Evolutionary conservation across 2,797 vertebrate species (phyloP).

Genomic region (Peromyscus melanophrys): DNA sequence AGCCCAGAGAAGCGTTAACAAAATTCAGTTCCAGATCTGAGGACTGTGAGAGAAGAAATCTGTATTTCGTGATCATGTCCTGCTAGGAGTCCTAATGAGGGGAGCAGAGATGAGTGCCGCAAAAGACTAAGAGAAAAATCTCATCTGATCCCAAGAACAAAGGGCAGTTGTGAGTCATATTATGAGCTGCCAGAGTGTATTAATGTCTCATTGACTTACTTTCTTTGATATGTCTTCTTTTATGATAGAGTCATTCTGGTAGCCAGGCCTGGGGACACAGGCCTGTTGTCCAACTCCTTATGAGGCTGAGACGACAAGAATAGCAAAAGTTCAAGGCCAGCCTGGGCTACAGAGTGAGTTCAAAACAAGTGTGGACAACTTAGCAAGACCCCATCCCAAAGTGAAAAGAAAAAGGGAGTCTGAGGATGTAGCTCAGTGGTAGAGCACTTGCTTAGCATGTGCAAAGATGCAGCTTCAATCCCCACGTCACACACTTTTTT

Average conservation of each 20-base stretch:
- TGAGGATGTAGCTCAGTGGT: not conserved
- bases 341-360: not conserved
- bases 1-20: not conserved
- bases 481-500: not conserved
- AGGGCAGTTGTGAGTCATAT: not conserved
- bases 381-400: not conserved
- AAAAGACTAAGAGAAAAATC: constrained; percentile 44
- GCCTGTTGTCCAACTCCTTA: not conserved
- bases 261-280: not conserved
- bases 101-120: not conserved
- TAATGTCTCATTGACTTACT: not conserved
- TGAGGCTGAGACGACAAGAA: not conserved
- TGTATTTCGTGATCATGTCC: not conserved
- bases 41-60: not conserved
- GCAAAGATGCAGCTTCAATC: not conserved
- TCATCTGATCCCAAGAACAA: not conserved
- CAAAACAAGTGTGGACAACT: not conserved
- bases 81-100: constrained; percentile 24
- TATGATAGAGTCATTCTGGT: not conserved
- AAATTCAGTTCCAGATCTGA: not conserved
- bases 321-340: not conserved
- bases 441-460: not conserved
- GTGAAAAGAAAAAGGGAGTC: too few species aligned
- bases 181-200: not conserved
- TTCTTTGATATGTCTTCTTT: constrained; percentile 26